Conservation (phyloP, 2,113 vertebrate genomes). For the Collichthys lucidus region DNA sequence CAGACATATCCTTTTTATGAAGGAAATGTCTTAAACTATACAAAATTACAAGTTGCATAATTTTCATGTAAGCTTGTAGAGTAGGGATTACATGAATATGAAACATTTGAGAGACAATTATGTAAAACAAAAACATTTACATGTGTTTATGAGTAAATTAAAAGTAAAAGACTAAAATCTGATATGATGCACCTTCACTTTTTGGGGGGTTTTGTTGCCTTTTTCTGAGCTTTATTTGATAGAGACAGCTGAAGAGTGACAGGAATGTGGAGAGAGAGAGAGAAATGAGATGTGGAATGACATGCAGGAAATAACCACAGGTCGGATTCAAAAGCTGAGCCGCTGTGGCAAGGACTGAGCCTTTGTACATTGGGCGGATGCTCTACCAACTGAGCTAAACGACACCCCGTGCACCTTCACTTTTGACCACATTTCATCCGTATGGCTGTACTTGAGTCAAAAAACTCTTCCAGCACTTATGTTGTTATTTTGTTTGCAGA, state of each 20-base stretch:
- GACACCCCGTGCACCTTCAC: background rate
- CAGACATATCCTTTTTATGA: background rate
- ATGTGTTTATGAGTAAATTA: background rate
- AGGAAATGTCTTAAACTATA: constrained; percentile 19
- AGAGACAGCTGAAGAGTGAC: no score
- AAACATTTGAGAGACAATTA: background rate
- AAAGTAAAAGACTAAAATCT: constrained; percentile 5
- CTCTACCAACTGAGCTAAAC: no score
- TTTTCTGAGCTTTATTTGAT: no score
- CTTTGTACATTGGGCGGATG: no score
- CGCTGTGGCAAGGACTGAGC: no score
- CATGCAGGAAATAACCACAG: no score
- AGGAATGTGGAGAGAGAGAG: no score
- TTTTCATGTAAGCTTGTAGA: background rate
- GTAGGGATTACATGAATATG: background rate
- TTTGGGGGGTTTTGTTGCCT: background rate
- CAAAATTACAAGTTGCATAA: constrained; percentile 49
- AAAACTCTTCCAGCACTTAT: background rate
- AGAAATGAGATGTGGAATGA: no score
- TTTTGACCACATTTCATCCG: background rate
- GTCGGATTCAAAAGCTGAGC: no score
- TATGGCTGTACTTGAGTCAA: background rate
- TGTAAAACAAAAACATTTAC: constrained; percentile 8
- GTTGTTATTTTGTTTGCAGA: background rate
- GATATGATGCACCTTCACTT: background rate